Conservation (phyloP, 2,888 invertebrate genomes). For the Teinopalpus imperialis region DNA sequence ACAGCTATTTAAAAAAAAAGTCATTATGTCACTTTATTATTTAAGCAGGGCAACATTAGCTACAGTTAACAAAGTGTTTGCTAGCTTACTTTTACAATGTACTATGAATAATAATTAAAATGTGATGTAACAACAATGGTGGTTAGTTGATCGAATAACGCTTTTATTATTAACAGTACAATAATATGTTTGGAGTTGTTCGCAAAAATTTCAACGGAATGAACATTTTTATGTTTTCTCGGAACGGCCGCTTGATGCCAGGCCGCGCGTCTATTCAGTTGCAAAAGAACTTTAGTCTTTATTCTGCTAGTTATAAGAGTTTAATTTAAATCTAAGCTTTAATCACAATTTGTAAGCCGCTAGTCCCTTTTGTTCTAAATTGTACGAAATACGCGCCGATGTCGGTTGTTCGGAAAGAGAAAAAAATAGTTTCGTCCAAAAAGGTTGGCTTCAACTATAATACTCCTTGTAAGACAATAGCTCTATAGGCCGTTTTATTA, state of each 20-base stretch:
- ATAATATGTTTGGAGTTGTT: slow-evolving; percentile 27
- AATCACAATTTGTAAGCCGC: slow-evolving; percentile 34
- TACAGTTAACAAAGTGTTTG: slow-evolving; percentile 2
- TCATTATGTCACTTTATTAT: not conserved
- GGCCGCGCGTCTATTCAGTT: slow-evolving; percentile 11
- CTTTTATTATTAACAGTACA: slow-evolving; percentile 25
- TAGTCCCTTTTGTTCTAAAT: slow-evolving; percentile 62
- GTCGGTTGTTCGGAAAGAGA: slow-evolving; percentile 30
- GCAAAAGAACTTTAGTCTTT: slow-evolving; percentile 10
- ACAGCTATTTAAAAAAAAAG: slow-evolving; percentile 3
- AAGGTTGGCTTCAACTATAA: slow-evolving; percentile 23
- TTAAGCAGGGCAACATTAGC: no score
- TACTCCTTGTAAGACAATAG: slow-evolving; percentile 24
- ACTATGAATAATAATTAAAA: slow-evolving; percentile 23
- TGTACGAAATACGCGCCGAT: slow-evolving; percentile 51
- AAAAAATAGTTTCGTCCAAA: slow-evolving; percentile 24
- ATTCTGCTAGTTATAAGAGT: no score
- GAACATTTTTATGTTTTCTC: slow-evolving; percentile 31
- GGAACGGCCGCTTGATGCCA: slow-evolving; percentile 26
- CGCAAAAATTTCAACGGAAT: slow-evolving; percentile 32
- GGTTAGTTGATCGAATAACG: slow-evolving; percentile 19
- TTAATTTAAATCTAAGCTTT: no score
- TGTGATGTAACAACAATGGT: slow-evolving; percentile 22
- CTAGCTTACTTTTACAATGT: slow-evolving; percentile 18
- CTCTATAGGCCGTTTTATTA: slow-evolving; percentile 9